These are phyloP conservation scores for Oreotragus oreotragus DNA, from an alignment of 2,113 vertebrate genomes.

Conservation along the genomic window DNA sequence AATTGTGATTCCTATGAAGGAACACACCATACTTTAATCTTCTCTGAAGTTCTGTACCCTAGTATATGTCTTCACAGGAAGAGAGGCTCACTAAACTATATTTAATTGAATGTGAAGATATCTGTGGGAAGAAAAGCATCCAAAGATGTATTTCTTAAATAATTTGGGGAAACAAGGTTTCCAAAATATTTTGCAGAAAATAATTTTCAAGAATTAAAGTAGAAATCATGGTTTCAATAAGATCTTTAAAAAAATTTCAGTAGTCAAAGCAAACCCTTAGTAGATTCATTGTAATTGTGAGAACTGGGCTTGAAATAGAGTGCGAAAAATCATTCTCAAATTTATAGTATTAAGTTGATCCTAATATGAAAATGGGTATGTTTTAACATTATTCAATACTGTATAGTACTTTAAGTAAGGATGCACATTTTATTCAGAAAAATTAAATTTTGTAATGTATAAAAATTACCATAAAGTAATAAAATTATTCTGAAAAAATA, in stretches of 20 bases:
- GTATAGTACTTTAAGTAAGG: slow-evolving; percentile 52
- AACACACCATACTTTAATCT: background rate
- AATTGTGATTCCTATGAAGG: background rate
- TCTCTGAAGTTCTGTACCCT: background rate
- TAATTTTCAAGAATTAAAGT: background rate
- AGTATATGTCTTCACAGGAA: background rate
- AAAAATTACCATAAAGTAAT: background rate
- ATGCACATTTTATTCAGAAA: slow-evolving; percentile 15
- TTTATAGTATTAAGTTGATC: slow-evolving; percentile 55
- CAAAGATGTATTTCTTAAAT: background rate
- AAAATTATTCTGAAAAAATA: background rate
- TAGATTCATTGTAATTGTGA: slow-evolving; percentile 69
- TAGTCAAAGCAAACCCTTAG: slow-evolving; percentile 53
- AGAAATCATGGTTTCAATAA: background rate
- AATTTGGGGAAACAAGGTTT: background rate
- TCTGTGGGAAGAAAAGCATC: background rate
- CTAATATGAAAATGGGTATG: slow-evolving; percentile 51
- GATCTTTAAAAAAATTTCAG: background rate
- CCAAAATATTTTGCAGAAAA: background rate
- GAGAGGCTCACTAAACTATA: background rate
- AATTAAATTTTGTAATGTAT: background rate
- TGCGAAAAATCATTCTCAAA: slow-evolving; percentile 62
- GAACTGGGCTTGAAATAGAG: slow-evolving; percentile 67
- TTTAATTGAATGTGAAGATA: background rate
- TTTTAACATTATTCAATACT: slow-evolving; percentile 33